A percentile compares a stretch with the other conserved stretches of the same genome.
phyloP scores from a whole-genome alignment of 2,888 invertebrate species.

The Polylopha cassiicola region DNA sequence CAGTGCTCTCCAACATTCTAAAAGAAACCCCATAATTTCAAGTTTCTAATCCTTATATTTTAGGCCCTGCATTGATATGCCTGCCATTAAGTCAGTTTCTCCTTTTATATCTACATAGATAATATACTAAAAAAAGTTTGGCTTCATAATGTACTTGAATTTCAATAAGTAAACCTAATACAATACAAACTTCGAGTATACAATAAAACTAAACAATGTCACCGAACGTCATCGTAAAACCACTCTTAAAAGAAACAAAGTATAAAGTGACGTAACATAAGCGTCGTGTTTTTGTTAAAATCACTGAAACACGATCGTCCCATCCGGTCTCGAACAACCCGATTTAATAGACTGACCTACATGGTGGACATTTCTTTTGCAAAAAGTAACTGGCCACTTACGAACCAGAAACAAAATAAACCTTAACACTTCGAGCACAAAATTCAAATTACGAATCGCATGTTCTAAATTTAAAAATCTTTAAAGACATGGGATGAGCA shows the following conservation, averaged over 20 bases:
- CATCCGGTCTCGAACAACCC: slow-evolving; percentile 62
- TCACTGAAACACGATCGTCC: slow-evolving; percentile 63
- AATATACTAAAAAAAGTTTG: too few relatives aligned
- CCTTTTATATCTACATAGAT: too few relatives aligned
- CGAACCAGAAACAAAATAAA: slow-evolving; percentile 17
- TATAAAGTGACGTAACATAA: slow-evolving; percentile 61
- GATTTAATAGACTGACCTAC: slow-evolving; percentile 73
- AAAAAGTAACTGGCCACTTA: slow-evolving; percentile 32
- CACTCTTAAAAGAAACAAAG: slow-evolving; percentile 41
- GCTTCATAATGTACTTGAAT: too few relatives aligned
- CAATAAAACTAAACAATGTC: too few relatives aligned
- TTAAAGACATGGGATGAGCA: slow-evolving; percentile 62
- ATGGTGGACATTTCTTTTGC: slow-evolving; percentile 52
- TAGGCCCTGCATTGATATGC: too few relatives aligned
- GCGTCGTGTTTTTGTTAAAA: slow-evolving; percentile 58
- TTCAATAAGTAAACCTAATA: too few relatives aligned
- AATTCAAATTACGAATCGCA: slow-evolving; percentile 24
- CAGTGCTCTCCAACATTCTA: too few relatives aligned
- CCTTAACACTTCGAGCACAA: slow-evolving; percentile 5
- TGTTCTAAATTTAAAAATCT: slow-evolving; percentile 21
- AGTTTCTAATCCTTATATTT: too few relatives aligned
- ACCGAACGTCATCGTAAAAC: slow-evolving; percentile 14
- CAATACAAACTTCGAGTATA: too few relatives aligned
- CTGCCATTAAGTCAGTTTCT: too few relatives aligned
- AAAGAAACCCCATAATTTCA: too few relatives aligned